Percentiles rank a stretch among this genome's conserved stretches.
Conservation (phyloP, 2,888 invertebrate genomes). For the Sinotaia quadrata region DNA sequence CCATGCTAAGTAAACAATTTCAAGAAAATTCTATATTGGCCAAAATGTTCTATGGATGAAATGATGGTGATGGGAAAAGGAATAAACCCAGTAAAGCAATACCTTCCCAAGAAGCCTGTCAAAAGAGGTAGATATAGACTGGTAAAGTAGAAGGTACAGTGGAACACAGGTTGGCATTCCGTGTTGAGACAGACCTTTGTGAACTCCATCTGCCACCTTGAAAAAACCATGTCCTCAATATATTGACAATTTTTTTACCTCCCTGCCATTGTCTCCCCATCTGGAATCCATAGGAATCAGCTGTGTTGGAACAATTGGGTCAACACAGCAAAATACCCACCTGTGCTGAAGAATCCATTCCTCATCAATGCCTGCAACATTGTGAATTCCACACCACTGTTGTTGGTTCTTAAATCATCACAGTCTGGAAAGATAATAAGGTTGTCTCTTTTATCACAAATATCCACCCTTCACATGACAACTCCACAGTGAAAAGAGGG, state of each 20-base stretch:
- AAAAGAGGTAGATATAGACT: constrained; percentile 4
- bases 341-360: neutral
- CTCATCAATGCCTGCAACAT: neutral
- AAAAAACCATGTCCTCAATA: constrained; percentile 9
- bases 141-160: constrained; percentile 1
- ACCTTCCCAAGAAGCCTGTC: constrained; percentile 8
- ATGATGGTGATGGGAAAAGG: constrained; percentile 21
- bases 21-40: no score
- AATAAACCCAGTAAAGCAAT: constrained; percentile 7
- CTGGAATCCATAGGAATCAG: neutral
- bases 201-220: neutral
- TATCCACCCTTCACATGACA: neutral
- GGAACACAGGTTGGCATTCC: neutral
- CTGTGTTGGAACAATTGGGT: constrained; percentile 7
- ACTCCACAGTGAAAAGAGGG: neutral
- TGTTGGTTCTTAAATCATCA: no score
- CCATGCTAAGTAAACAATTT: neutral
- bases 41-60: constrained; percentile 13
- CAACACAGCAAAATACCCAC: neutral
- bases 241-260: constrained; percentile 4
- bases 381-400: constrained; percentile 12
- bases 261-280: neutral
- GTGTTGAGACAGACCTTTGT: constrained; percentile 2
- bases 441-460: constrained; percentile 8
- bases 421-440: constrained; percentile 10